phyloP scores from a whole-genome alignment of 2,888 invertebrate genomes.

The Oegoconia quadripuncta region DNA sequence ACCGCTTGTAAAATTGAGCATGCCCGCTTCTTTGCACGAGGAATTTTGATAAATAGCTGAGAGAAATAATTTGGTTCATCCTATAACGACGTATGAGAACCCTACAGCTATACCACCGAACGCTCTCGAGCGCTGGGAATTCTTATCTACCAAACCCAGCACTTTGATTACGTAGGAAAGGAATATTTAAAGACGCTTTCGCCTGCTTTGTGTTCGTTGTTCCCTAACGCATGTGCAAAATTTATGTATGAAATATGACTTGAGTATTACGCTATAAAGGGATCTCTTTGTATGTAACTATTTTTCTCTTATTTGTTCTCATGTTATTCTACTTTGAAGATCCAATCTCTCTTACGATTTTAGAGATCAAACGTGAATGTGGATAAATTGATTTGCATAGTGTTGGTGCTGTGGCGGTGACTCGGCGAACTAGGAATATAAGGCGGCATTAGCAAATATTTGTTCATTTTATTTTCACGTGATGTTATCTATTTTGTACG shows the following conservation, averaged over 20 bases:
- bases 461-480: too few relatives aligned
- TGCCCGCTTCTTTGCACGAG: constrained; percentile 36
- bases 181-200: constrained; percentile 72
- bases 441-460: too few relatives aligned
- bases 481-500: too few relatives aligned
- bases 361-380: constrained; percentile 1
- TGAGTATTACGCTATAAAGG: constrained; percentile 38
- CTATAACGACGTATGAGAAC: constrained; percentile 49
- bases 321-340: constrained; percentile 8
- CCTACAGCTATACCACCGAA: constrained; percentile 35
- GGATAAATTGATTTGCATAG: too few relatives aligned
- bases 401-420: too few relatives aligned
- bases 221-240: constrained; percentile 62
- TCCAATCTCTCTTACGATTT: constrained; percentile 1
- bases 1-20: constrained; percentile 44
- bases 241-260: constrained; percentile 56
- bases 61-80: constrained; percentile 64
- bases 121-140: constrained; percentile 60
- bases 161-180: constrained; percentile 72
- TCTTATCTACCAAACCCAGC: constrained; percentile 73
- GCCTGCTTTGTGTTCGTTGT: constrained; percentile 61
- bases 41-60: constrained; percentile 71
- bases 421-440: too few relatives aligned
- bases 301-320: constrained; percentile 22
- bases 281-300: constrained; percentile 35